Evolutionary conservation across 1,140 invertebrate species (phyloP), one percentile per base, ranked within the genome.

Genomic region (Anoplolepis gracilipes): DNA sequence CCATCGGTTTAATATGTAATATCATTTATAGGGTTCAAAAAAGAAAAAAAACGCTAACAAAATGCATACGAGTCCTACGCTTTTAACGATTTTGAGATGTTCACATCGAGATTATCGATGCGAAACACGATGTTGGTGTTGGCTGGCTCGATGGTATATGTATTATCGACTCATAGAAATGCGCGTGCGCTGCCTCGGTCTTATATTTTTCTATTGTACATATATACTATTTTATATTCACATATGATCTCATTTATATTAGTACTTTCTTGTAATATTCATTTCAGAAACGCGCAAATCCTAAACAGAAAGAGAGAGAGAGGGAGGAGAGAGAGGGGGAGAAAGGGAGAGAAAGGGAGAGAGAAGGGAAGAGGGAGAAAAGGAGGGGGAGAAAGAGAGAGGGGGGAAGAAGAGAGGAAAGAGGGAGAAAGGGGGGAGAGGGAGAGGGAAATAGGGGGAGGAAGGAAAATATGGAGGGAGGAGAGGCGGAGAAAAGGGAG

Each of bases 121-220:
- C 69, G 69, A 39, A 89, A 1, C 19, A 19, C 73, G 55, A 84
- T 72, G 82, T 82, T 77, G 75, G 70, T 85, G 87, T 85, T 88
- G 64, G 73, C 28, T 65, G 73, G 55, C 69, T 88, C 87, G 82
- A 87, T 75, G 82, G 82, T 89, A 49, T 16, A 49, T 49, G 70
- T 46, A 87, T 88, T 89, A 89, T 89, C 88, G 88, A 89, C 88
- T 89, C 39, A 70, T n/a, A n/a, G 64, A 76, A 57, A 33, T 30
- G 87, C 88, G 88, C 88, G 73, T 89, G 88, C 88, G 88, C 46
- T n/a, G n/a, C 39, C 7, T 28, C 16, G 22, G 19, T 76, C 39
- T 62, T 42, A 73, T 33, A 55, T 33, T 28, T 36, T 5, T 25
- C 3, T 73, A 72, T 33, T 28, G n/a, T 53, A 33, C 28, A 30